Base-by-base conservation (phyloP, 1,140 invertebrate genomes). In the Sinella curviseta region DNA sequence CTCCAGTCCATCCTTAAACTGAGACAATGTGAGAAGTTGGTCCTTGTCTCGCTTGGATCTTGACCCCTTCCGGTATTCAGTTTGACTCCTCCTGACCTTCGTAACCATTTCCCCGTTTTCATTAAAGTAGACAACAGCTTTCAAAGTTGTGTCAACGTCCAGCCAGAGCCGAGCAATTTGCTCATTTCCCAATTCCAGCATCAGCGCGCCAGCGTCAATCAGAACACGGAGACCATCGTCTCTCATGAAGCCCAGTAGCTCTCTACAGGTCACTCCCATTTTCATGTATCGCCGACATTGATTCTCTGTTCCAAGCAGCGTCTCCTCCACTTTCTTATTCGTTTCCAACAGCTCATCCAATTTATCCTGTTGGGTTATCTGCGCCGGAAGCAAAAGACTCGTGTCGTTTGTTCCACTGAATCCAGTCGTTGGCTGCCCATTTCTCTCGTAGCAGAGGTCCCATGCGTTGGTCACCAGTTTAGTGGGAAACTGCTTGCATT, bases 371-470 rank as follows among this genome's bases (percentile, higher is more conserved):
- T 82, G 81, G 0, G 3, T 12, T 24, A 82, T 75, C 8, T 54
- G n/a, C 8, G 16, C 20, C 1, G 81, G 81, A 20, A 82, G 35
- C 20, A 82, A 28, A 20, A 36, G 4, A 20, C 75, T 35, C 0
- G 81, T 70, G 54, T 82, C 81, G 28, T 82, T 82, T 31, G 81
- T 82, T 35, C 81, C 81, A 1, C 73, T 76, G 34, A 82, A 82
- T 55, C 81, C 81, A 20, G 79, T 78, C 1, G 70, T 76, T 0
- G 65, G 39, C 8, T 60, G n/a, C 1, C 4, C n/a, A 20, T n/a
- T n/a, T n/a, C 67, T 74, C 16, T 77, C 57, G 4, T 33, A 70
- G 0, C 39, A 34, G 17, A 82, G 57, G 36, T 82, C 81, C 79
- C 80, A 82, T 0, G 81, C 73, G 0, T 55, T 78, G 17, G 65